Conservation (phyloP, 2,113 vertebrate genomes). For the Protomyctophum bolini region DNA sequence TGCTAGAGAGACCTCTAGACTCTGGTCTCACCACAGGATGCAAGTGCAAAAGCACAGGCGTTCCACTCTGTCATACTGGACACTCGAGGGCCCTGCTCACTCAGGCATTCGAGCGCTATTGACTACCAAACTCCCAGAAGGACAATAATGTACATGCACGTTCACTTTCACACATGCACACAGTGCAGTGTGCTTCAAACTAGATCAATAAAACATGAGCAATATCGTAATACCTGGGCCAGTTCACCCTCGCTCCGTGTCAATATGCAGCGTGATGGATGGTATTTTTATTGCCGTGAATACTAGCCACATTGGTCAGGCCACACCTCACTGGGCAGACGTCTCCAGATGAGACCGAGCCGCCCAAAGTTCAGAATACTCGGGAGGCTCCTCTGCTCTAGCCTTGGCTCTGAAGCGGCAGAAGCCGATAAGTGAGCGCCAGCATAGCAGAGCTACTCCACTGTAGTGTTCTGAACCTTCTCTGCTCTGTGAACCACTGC, state of each 20-base stretch:
- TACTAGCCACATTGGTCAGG: conserved; percentile 43
- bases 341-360: conserved; percentile 15
- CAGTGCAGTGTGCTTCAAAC: conserved; percentile 17
- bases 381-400: conserved; percentile 26
- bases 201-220: conserved; percentile 43
- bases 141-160: conserved; percentile 10
- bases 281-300: conserved; percentile 45
- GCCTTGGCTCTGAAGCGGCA: conserved; percentile 25
- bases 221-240: conserved; percentile 41
- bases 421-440: conserved; percentile 56
- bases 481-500: conserved; percentile 74
- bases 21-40: conserved; percentile 14
- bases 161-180: conserved; percentile 1
- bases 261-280: conserved; percentile 32
- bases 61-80: conserved; percentile 22
- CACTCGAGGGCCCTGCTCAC: conserved; percentile 8
- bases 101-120: conserved; percentile 35
- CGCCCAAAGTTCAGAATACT: conserved; percentile 25
- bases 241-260: conserved; percentile 28
- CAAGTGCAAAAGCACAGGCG: conserved; percentile 30
- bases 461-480: conserved; percentile 51
- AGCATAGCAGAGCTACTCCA: conserved; percentile 49
- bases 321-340: conserved; percentile 42
- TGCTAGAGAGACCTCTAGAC: neutral
- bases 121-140: conserved; percentile 28